These are phyloP conservation scores for Drosophila mulleri DNA, from an alignment of 2,888 invertebrate species.

Conservation along the genomic window DNA sequence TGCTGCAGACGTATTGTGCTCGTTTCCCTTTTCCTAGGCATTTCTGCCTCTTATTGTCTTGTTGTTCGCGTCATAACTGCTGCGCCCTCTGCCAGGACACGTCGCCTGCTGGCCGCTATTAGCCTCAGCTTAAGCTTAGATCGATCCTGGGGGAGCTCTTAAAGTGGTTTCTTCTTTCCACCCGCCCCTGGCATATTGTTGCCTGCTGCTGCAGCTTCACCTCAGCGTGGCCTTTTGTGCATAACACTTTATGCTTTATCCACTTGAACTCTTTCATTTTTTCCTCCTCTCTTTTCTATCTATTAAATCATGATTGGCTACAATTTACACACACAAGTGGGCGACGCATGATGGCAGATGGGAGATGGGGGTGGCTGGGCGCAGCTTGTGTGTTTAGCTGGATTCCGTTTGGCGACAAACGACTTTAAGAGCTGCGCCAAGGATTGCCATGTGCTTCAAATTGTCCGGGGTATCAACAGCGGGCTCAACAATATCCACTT, in stretches of 20 bases:
- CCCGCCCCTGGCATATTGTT: background rate
- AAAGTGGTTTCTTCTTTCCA: slow-evolving; percentile 50
- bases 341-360: slow-evolving; percentile 3
- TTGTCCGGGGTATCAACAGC: slow-evolving; percentile 47
- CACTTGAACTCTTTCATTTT: slow-evolving; percentile 77
- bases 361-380: background rate
- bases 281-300: slow-evolving; percentile 56
- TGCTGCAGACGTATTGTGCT: background rate
- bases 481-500: slow-evolving; percentile 52
- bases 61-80: slow-evolving; percentile 26
- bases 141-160: slow-evolving; percentile 74
- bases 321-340: slow-evolving; percentile 77
- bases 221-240: slow-evolving; percentile 60
- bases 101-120: slow-evolving; percentile 64
- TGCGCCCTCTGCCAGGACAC: slow-evolving; percentile 20
- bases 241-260: slow-evolving; percentile 77
- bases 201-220: slow-evolving; percentile 21
- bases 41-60: slow-evolving; percentile 8
- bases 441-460: slow-evolving; percentile 62
- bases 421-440: slow-evolving; percentile 17
- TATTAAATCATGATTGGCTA: slow-evolving; percentile 80
- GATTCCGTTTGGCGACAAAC: slow-evolving; percentile 21
- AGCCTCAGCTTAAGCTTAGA: slow-evolving; percentile 64
- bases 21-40: background rate
- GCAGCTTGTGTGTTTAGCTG: background rate